Evolutionary conservation across 1,140 invertebrate genomes (phyloP).

Genomic region (Drosophila mayri): DNA sequence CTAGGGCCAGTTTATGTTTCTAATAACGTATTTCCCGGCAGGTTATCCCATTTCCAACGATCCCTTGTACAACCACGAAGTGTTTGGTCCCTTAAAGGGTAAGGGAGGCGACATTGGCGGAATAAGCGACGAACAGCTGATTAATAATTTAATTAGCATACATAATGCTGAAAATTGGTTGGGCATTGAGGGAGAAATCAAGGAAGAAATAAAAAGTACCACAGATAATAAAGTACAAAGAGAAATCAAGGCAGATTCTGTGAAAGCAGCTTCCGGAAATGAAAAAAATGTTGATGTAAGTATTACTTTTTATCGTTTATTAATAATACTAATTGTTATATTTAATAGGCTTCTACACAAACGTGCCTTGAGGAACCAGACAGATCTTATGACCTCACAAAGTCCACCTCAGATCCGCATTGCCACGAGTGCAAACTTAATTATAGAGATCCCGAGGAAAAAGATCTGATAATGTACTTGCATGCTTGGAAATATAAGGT

Average conservation of each 20-base stretch:
- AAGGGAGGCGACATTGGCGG: conserved; percentile 96
- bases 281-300: neutral
- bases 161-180: conserved; percentile 97
- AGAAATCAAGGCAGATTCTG: neutral
- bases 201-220: conserved; percentile 85
- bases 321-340: neutral
- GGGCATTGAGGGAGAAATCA: conserved; percentile 92
- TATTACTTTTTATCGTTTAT: neutral
- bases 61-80: conserved; percentile 96
- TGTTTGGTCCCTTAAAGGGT: conserved; percentile 96
- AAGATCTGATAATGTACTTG: conserved; percentile 97
- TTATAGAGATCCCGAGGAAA: conserved; percentile 95
- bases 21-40: conserved; percentile 1
- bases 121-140: conserved; percentile 95
- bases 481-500: conserved; percentile 97
- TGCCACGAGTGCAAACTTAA: conserved; percentile 97
- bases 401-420: conserved; percentile 92
- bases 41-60: conserved; percentile 97
- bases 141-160: conserved; percentile 94
- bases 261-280: neutral
- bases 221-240: neutral
- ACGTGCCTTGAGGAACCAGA: conserved; percentile 91
- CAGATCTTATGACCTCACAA: conserved; percentile 89
- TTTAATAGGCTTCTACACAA: conserved; percentile 89
- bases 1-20: neutral